Percentiles rank a stretch among this genome's conserved stretches.
phyloP scores from a whole-genome alignment of 2,113 vertebrate genomes.

The Corvus cornix region DNA sequence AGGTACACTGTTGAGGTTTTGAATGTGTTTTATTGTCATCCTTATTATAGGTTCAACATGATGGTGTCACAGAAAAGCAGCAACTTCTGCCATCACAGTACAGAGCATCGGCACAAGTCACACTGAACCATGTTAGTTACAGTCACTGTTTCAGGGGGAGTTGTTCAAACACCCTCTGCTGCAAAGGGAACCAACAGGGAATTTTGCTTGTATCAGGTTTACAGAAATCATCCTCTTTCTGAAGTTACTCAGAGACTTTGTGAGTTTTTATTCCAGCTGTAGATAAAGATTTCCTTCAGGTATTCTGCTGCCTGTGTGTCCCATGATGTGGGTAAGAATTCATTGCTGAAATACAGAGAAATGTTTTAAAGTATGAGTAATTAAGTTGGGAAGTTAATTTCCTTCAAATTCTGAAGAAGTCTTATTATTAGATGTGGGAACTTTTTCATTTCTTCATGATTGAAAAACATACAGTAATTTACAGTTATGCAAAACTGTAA shows the following conservation, averaged over 20 bases:
- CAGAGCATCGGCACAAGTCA: not conserved
- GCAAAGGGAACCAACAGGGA: not conserved
- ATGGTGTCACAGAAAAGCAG: not conserved
- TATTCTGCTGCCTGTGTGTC: not conserved
- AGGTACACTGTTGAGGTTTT: not conserved
- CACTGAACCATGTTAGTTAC: not conserved
- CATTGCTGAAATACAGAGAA: not conserved
- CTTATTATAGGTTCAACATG: not conserved
- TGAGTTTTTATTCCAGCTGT: not conserved
- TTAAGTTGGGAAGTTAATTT: not conserved
- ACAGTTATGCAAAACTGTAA: not conserved
- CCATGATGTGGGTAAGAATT: not conserved
- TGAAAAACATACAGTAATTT: not conserved
- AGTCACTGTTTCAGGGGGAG: not conserved
- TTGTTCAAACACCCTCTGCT: not conserved
- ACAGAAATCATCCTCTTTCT: not conserved
- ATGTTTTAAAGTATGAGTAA: not conserved
- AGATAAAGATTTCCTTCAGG: not conserved
- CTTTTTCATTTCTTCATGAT: not conserved
- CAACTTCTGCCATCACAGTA: not conserved
- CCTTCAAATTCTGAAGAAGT: not conserved
- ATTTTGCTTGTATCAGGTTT: not conserved
- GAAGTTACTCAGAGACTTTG: not conserved
- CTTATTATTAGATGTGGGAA: not conserved
- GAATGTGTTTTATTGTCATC: slow-evolving; percentile 7